Conservation (phyloP, 1,140 invertebrate species). For the Chelonus insularis region DNA sequence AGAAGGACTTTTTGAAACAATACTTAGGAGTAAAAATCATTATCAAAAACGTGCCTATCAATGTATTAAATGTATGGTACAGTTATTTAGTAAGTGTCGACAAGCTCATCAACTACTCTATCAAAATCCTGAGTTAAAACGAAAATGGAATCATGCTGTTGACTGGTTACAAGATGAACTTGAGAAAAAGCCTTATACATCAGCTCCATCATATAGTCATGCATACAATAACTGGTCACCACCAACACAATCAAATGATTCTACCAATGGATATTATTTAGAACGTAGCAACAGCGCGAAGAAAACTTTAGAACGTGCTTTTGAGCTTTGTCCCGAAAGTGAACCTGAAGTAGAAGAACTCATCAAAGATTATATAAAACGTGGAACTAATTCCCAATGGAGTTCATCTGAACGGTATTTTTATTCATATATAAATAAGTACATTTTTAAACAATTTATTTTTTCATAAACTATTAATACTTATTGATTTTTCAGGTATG, state of each 20-base stretch:
- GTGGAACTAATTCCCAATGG: slow-evolving; percentile 29
- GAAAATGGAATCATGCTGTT: slow-evolving; percentile 86
- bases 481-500: slow-evolving; percentile 35
- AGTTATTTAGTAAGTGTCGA: slow-evolving; percentile 83
- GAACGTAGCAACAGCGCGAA: slow-evolving; percentile 92
- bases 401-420: slow-evolving; percentile 32
- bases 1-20: slow-evolving; percentile 92
- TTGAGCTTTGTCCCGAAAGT: slow-evolving; percentile 79
- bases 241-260: slow-evolving; percentile 91
- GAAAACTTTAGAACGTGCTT: slow-evolving; percentile 83
- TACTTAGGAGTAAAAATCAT: slow-evolving; percentile 87
- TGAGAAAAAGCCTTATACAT: slow-evolving; percentile 68
- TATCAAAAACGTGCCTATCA: slow-evolving; percentile 97
- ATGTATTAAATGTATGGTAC: slow-evolving; percentile 94
- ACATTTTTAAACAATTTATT: slow-evolving; percentile 11
- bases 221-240: slow-evolving; percentile 93
- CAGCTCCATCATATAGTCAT: slow-evolving; percentile 70
- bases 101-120: slow-evolving; percentile 76
- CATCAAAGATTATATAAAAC: slow-evolving; percentile 39
- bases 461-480: slow-evolving; percentile 18
- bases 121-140: slow-evolving; percentile 74
- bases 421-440: slow-evolving; percentile 2
- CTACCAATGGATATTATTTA: slow-evolving; percentile 91
- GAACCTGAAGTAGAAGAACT: slow-evolving; percentile 56
- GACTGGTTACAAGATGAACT: slow-evolving; percentile 95